Evolutionary conservation across 1,140 invertebrate species (phyloP).

Genomic region (Sarcophaga bullata): DNA sequence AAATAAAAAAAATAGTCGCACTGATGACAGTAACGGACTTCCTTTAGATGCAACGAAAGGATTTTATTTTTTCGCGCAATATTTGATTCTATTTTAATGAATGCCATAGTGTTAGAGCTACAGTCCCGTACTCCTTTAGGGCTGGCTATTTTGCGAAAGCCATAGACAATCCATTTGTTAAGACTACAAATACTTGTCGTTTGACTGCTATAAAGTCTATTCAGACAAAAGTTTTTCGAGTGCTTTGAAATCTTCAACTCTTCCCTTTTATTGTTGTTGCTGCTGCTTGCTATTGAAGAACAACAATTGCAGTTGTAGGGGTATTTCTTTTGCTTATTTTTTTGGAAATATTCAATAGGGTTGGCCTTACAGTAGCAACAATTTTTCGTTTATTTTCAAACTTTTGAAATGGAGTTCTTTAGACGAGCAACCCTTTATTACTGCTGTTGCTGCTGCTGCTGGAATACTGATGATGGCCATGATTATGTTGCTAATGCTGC

Average conservation of each 20-base stretch:
- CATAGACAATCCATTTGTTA: background rate
- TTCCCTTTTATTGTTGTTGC: background rate
- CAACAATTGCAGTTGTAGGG: conserved; percentile 26
- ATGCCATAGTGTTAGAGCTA: background rate
- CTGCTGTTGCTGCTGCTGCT: background rate
- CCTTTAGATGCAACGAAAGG: conserved; percentile 24
- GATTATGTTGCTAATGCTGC: conserved; percentile 23
- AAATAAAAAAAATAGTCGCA: background rate
- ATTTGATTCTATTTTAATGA: conserved; percentile 23
- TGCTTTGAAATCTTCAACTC: conserved; percentile 15
- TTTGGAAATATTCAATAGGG: too few relatives aligned
- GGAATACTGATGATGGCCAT: conserved; percentile 15
- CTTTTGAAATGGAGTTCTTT: too few relatives aligned
- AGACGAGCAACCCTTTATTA: too few relatives aligned
- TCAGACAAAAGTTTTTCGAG: conserved; percentile 15
- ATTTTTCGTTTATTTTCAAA: too few relatives aligned
- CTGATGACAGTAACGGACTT: conserved; percentile 38
- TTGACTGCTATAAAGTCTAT: conserved; percentile 11
- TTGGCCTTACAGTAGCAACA: too few relatives aligned
- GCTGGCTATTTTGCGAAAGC: background rate
- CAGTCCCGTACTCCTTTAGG: background rate
- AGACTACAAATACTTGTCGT: conserved; percentile 17
- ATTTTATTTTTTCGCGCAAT: conserved; percentile 20
- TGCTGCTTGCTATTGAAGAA: conserved; percentile 31
- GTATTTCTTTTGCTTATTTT: background rate